Percentiles rank a stretch among this genome's conserved stretches.
Evolutionary conservation across 2,888 invertebrate genomes (phyloP).

Genomic region (Cephus runcator): DNA sequence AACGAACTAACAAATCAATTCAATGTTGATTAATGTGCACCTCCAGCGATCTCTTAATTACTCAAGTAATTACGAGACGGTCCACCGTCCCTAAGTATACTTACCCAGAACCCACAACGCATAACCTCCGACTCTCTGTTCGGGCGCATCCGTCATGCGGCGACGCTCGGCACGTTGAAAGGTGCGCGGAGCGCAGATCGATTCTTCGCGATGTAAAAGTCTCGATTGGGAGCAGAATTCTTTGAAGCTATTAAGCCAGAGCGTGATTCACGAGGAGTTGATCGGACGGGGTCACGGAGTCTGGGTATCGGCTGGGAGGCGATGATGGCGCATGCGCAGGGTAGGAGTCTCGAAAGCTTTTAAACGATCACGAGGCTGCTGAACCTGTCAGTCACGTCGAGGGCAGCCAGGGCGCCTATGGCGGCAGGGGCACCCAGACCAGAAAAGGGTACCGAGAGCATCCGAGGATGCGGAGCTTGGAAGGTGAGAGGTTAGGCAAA

Average conservation of each 20-base stretch:
- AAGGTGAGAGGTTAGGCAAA: constrained; percentile 64
- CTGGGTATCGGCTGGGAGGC: background rate
- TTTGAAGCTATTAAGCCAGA: constrained; percentile 41
- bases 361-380: constrained; percentile 45
- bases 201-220: background rate
- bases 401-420: constrained; percentile 39
- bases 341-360: constrained; percentile 43
- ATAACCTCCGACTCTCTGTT: background rate
- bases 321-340: constrained; percentile 17
- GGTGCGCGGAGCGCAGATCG: background rate
- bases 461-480: constrained; percentile 38
- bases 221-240: constrained; percentile 22
- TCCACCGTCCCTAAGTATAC: constrained; percentile 27
- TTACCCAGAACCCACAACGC: background rate
- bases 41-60: constrained; percentile 51
- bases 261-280: constrained; percentile 26
- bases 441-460: constrained; percentile 35
- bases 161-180: background rate
- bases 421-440: constrained; percentile 36
- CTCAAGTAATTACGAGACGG: constrained; percentile 52
- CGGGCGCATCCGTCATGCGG: background rate
- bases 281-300: background rate
- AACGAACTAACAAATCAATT: constrained; percentile 58
- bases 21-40: constrained; percentile 54
- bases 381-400: constrained; percentile 53